Evolutionary conservation across 2,797 vertebrate genomes (phyloP), one percentile per base, ranked within the genome.

Genomic region (Pipistrellus pipistrellus): DNA sequence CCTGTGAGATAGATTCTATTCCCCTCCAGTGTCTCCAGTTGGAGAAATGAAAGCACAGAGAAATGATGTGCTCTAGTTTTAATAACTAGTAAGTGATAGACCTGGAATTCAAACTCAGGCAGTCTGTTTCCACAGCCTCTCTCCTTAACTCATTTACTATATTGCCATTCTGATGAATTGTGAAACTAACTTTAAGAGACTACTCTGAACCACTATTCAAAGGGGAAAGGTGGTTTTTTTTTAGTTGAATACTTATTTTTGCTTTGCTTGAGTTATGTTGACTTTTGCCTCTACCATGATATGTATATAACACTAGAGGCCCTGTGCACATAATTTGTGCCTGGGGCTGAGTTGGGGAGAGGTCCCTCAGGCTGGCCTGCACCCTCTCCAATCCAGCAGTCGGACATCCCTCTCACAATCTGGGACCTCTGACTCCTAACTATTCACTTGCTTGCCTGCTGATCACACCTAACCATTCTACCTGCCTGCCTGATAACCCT

Each of bases 241-340:
- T 95, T 85, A 35, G 78, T 62, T 93, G 53, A 44, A 75, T 57
- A 66, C 11, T 95, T 87, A 64, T 46, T 88, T 95, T 96, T 88
- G 38, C 66, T 93, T 93, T 72, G n/a, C n/a, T 71, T 87, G 48
- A 91, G 44, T 77, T 91, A 75, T 78, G 13, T 23, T 41, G 21
- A 89, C 76, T 64, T 92, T 25, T 89, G 68, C 38, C 68, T 94
- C 48, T 73, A 51, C n/a, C 76, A 64, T 93, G 14, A 25, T 94
- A 71, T 92, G 96, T 94, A 77, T 48, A 53, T 85, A 66, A 90
- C 95, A 93, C 59, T 62, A 62, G 59, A 62, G 59, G 27, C 13
- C 27, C 13, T 2, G 12, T 62, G 27, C 59, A 62, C 2, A 13
- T 30, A 62, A 62, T 62, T 30, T 30, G 13, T 62, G 59, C 27